phyloP scores from a whole-genome alignment of 2,113 vertebrate species.

The Strix uralensis region DNA sequence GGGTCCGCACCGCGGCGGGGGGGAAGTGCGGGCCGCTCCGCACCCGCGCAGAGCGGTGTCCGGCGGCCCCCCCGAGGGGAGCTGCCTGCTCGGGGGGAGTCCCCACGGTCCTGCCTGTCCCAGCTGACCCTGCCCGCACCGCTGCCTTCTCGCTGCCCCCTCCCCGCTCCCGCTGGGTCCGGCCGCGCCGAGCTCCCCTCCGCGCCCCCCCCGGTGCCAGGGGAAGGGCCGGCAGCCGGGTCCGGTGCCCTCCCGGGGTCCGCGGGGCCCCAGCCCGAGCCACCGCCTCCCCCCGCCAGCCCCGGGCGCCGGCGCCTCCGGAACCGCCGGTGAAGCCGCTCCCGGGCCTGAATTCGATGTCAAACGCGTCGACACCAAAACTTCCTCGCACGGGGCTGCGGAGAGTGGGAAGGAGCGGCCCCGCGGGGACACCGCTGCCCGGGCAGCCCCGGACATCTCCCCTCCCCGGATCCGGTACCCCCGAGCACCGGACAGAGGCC shows the following conservation, averaged over 20 bases:
- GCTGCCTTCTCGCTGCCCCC: neutral
- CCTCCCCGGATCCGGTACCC: accelerated
- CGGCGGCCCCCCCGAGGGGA: neutral
- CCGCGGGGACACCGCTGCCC: neutral
- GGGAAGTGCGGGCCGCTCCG: too few species aligned
- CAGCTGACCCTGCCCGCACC: neutral
- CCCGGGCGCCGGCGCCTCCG: neutral
- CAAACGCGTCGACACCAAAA: neutral
- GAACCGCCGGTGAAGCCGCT: neutral
- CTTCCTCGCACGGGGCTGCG: neutral
- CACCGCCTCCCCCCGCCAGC: neutral
- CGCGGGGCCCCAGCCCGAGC: too few species aligned
- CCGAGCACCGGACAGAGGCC: too few species aligned
- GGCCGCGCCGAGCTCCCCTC: neutral
- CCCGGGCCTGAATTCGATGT: neutral
- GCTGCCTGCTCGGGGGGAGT: too few species aligned
- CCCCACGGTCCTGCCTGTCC: neutral
- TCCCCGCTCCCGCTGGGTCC: neutral
- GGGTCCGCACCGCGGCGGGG: too few species aligned
- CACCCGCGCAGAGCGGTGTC: neutral
- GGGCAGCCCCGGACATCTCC: neutral
- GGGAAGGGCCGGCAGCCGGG: neutral
- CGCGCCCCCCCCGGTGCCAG: too few species aligned
- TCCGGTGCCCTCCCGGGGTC: neutral
- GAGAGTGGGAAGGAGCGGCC: neutral